Percentiles rank a stretch among this genome's conserved stretches.
Conservation (phyloP, 2,113 vertebrate species). For the Talpa occidentalis region DNA sequence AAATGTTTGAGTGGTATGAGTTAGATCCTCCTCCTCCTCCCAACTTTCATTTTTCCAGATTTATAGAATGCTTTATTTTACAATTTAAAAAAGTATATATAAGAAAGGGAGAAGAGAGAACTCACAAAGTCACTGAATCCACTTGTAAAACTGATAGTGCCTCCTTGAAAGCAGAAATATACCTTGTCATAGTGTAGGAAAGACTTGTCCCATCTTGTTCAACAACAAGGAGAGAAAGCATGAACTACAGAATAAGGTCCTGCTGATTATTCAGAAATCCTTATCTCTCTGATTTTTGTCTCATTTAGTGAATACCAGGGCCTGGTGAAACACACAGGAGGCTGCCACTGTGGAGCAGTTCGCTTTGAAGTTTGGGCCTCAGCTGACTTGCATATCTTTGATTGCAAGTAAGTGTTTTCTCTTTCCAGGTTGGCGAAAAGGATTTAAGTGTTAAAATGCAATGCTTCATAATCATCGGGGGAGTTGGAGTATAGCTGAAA, state of each 20-base stretch:
- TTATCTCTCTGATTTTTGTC: conserved; percentile 44
- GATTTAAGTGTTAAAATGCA: not conserved
- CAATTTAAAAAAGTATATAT: not conserved
- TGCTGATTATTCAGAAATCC: not conserved
- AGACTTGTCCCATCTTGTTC: not conserved
- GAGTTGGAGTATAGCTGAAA: not conserved
- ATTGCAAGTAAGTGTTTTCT: conserved; percentile 94
- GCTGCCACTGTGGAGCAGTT: conserved; percentile 96
- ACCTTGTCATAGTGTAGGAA: not conserved
- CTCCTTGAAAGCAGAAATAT: not conserved
- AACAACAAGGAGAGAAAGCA: not conserved
- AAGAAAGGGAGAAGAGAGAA: not conserved
- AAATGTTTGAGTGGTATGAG: not conserved
- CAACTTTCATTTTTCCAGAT: not conserved
- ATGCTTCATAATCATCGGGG: not conserved
- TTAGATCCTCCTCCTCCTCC: not conserved
- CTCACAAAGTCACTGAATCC: not conserved
- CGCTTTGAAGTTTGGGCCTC: conserved; percentile 94
- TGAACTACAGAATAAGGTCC: not conserved
- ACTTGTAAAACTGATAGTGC: not conserved
- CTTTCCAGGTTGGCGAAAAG: not conserved
- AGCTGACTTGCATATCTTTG: conserved; percentile 93
- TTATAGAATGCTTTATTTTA: conserved; percentile 23
- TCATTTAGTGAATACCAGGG: conserved; percentile 87
- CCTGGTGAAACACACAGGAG: conserved; percentile 93